Evolutionary conservation across 2,888 invertebrate genomes (phyloP), one percentile per base, ranked within the genome.

Genomic region (Tuberolachnus salignus): DNA sequence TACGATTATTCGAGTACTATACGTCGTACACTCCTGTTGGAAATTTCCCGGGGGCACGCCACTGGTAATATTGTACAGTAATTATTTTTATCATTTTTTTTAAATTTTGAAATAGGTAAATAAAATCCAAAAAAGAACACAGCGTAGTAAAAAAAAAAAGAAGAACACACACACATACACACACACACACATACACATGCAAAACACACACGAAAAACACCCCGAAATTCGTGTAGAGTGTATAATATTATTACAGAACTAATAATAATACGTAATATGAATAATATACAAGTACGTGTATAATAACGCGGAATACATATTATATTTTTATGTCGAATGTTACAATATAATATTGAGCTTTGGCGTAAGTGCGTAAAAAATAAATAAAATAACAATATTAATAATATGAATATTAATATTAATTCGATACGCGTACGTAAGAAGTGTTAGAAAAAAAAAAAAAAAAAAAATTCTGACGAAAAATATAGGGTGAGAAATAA

Each of bases 271-370:
- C 34, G n/a, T 59, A 10, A 53, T 10, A 42, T 53, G n/a, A 53
- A 49, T 53, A 14, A 14, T 21, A 64, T 23, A 46, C 1, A 42
- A n/a, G n/a, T 42, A 42, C 16, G 10, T 53, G 14, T 69, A 69
- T 42, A 42, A n/a, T 34, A 21, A 66, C 59, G 34, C 51, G 13
- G 46, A 75, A 75, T 67, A 67, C 75, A 67, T 49, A n/a, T n/a
- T n/a, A n/a, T n/a, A n/a, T n/a, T n/a, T n/a, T n/a, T n/a, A 57
- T n/a, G 55, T 57, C 57, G 16, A 67, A 23, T n/a, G n/a, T n/a
- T n/a, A n/a, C 64, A 34, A 4, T 34, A 59, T 59, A 63, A 63
- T 63, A 67, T 75, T 75, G 75, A 75, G 75, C 75, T 75, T 75
- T 57, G 66, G 72, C 63, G 64, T 61, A 1, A 53, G 11, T 63